Percentiles rank a stretch among this genome's conserved stretches.
These are phyloP conservation scores for Phyllotreta striolata DNA, from an alignment of 2,888 invertebrate species.

Conservation along the genomic window DNA sequence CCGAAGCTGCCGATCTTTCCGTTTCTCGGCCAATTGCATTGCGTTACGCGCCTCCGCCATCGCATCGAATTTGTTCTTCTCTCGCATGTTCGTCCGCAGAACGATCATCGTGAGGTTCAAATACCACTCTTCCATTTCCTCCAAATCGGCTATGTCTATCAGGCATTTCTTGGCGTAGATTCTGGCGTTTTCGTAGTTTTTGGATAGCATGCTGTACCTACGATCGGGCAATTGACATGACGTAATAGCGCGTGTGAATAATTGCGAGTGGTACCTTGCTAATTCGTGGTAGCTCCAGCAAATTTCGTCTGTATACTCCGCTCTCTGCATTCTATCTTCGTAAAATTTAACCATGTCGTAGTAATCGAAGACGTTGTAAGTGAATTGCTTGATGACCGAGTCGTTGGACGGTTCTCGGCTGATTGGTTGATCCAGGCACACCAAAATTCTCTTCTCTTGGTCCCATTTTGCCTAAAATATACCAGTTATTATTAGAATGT, in stretches of 20 bases:
- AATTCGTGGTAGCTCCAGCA: constrained; percentile 63
- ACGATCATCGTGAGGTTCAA: constrained; percentile 60
- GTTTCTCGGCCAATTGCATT: constrained; percentile 51
- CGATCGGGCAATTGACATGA: neutral
- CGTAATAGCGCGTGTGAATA: neutral
- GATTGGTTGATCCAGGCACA: constrained; percentile 52
- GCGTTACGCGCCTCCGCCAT: constrained; percentile 54
- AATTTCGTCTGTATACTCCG: constrained; percentile 58
- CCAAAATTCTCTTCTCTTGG: constrained; percentile 52
- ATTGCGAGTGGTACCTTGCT: constrained; percentile 52
- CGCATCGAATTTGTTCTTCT: constrained; percentile 63
- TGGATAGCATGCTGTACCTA: constrained; percentile 55
- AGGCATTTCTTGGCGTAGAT: constrained; percentile 57
- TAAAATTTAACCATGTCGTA: constrained; percentile 49
- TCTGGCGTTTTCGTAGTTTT: constrained; percentile 60
- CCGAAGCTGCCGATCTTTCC: constrained; percentile 55
- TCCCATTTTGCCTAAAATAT: constrained; percentile 37
- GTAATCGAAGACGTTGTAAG: constrained; percentile 51
- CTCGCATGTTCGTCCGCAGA: constrained; percentile 58
- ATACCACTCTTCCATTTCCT: constrained; percentile 57
- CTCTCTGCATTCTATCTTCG: constrained; percentile 51
- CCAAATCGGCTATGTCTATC: constrained; percentile 51
- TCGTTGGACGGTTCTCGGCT: constrained; percentile 55
- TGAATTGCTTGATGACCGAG: constrained; percentile 56
- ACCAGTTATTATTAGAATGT: neutral